Percentiles rank a stretch among this genome's conserved stretches.
Evolutionary conservation across 2,797 vertebrate species (phyloP).

Genomic region (Eremophila alpestris): DNA sequence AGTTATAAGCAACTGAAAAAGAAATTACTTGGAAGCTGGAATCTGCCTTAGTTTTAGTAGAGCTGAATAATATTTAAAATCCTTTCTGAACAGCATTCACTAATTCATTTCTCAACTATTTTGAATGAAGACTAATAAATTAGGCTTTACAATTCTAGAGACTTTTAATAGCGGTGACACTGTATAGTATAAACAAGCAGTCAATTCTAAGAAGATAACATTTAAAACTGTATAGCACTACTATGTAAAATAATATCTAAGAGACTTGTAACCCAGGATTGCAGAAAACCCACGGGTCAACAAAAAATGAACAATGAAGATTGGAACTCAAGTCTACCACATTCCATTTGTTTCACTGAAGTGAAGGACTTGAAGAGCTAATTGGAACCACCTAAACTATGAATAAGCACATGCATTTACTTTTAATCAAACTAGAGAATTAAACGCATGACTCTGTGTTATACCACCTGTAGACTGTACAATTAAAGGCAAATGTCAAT

Average conservation of each 20-base stretch:
- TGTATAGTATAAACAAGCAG: not conserved
- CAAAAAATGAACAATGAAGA: not conserved
- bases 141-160: not conserved
- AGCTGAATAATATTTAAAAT: slow-evolving; percentile 11
- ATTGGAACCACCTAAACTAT: not conserved
- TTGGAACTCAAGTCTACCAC: not conserved
- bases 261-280: not conserved
- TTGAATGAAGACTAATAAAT: slow-evolving; percentile 6
- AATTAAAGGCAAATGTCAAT: not conserved
- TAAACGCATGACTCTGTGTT: slow-evolving; percentile 1
- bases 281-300: not conserved
- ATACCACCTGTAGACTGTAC: not conserved
- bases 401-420: not conserved
- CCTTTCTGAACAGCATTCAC: not conserved
- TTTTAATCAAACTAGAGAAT: slow-evolving; percentile 36
- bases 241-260: not conserved
- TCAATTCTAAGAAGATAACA: not conserved
- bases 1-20: slow-evolving; percentile 24
- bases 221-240: not conserved
- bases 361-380: slow-evolving; percentile 15
- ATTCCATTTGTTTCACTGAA: not conserved
- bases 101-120: slow-evolving; percentile 6
- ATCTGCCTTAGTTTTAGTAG: not conserved
- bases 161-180: not conserved
- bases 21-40: slow-evolving; percentile 15